Percentiles rank a stretch among this genome's conserved stretches.
Evolutionary conservation across 2,888 invertebrate species (phyloP).

Genomic region (Criorhina ranunculi): DNA sequence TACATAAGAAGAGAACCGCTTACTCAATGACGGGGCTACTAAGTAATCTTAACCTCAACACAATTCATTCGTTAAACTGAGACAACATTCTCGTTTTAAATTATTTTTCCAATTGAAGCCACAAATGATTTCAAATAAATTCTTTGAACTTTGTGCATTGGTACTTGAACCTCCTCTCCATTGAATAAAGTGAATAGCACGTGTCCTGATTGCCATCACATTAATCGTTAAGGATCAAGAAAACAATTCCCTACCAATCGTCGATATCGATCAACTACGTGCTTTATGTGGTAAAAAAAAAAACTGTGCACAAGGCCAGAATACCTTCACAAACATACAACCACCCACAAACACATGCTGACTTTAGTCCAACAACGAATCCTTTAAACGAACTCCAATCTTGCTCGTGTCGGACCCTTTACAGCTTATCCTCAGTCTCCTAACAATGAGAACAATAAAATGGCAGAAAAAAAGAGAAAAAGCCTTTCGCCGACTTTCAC

Average conservation of each 20-base stretch:
- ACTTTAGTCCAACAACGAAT: neutral
- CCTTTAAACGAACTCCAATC: neutral
- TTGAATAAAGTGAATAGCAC: constrained; percentile 2
- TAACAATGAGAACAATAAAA: constrained; percentile 5
- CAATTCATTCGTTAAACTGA: too few species aligned
- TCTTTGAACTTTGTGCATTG: too few species aligned
- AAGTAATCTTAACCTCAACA: too few species aligned
- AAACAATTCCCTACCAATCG: constrained; percentile 30
- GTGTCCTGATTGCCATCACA: constrained; percentile 18
- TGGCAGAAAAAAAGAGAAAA: neutral
- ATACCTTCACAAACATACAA: neutral
- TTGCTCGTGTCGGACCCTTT: neutral
- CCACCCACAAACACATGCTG: neutral
- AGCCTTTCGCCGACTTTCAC: neutral
- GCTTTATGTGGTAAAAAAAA: neutral
- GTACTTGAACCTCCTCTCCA: neutral
- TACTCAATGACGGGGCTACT: too few species aligned
- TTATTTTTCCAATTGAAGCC: too few species aligned
- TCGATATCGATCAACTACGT: constrained; percentile 34
- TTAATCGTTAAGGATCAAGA: neutral
- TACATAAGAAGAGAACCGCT: too few species aligned
- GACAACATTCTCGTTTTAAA: too few species aligned
- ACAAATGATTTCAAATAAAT: too few species aligned
- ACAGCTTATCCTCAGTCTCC: neutral
- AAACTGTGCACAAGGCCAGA: neutral